These are phyloP conservation scores for Cercocebus atys DNA, from an alignment of 2,113 vertebrate species.

Conservation along the genomic window DNA sequence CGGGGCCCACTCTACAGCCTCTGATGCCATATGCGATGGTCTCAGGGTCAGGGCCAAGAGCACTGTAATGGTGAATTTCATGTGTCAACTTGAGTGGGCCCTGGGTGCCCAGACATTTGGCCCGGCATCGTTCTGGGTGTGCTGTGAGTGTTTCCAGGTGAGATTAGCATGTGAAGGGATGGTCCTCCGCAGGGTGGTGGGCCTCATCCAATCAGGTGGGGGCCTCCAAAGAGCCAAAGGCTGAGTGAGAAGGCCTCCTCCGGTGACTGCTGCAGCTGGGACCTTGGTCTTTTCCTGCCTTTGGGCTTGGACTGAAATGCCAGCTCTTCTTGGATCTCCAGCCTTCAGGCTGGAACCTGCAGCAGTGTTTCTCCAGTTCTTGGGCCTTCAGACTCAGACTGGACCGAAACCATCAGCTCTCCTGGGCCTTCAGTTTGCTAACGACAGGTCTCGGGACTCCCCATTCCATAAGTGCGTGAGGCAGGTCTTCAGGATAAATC, in stretches of 20 bases:
- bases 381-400: not conserved
- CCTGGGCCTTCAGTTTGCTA: fast-evolving
- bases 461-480: not conserved
- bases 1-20: not conserved
- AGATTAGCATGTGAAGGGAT: not conserved
- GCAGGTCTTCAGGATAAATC: not conserved
- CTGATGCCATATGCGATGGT: fast-evolving
- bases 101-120: not conserved
- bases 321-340: not conserved
- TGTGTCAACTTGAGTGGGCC: not conserved
- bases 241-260: not conserved
- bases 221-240: fast-evolving
- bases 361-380: not conserved
- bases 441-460: not conserved
- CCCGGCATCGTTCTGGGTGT: not conserved
- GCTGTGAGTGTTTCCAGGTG: not conserved
- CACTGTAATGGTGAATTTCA: fast-evolving
- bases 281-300: not conserved
- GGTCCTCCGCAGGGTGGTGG: fast-evolving
- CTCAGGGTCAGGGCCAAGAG: not conserved
- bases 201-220: not conserved
- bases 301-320: not conserved
- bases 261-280: not conserved
- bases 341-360: not conserved
- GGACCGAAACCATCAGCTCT: not conserved